Conservation (phyloP, 2,113 vertebrate genomes). For the Epinephelus fuscoguttatus region DNA sequence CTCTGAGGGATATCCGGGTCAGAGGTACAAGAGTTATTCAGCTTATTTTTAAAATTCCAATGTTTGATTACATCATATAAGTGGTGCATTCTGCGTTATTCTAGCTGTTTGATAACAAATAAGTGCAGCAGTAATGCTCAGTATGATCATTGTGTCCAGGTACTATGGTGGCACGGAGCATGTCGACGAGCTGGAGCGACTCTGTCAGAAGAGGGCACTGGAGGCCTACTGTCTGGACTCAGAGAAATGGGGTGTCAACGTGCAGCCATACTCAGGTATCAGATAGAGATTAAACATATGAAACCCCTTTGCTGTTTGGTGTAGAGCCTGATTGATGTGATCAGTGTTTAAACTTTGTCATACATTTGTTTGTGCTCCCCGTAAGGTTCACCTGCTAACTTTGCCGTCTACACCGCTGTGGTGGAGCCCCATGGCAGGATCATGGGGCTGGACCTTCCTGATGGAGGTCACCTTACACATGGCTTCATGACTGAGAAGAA, state of each 20-base stretch:
- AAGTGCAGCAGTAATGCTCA: not conserved
- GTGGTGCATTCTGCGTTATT: not conserved
- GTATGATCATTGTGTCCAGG: conserved; percentile 72
- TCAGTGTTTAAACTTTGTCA: not conserved
- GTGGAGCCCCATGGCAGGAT: conserved; percentile 97
- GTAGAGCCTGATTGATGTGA: not conserved
- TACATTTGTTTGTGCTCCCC: not conserved
- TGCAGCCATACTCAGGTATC: conserved; percentile 97
- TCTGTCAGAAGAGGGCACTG: conserved; percentile 95
- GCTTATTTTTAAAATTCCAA: not conserved
- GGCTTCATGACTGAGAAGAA: conserved; percentile 99
- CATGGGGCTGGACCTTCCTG: conserved; percentile 97
- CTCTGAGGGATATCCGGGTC: conserved; percentile 97
- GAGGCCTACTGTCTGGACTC: conserved; percentile 89
- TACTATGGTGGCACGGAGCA: conserved; percentile 95
- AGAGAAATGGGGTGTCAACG: conserved; percentile 94
- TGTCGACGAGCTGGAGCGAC: conserved; percentile 93
- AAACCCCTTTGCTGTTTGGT: not conserved
- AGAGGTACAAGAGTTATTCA: conserved; percentile 84
- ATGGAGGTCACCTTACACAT: conserved; percentile 96
- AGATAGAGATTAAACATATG: not conserved
- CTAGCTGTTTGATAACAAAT: not conserved
- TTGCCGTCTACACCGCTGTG: conserved; percentile 93
- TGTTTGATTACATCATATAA: not conserved
- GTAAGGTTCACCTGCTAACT: conserved; percentile 95